Evolutionary conservation across 2,113 vertebrate genomes (phyloP).

Genomic region (Phocoena phocoena): DNA sequence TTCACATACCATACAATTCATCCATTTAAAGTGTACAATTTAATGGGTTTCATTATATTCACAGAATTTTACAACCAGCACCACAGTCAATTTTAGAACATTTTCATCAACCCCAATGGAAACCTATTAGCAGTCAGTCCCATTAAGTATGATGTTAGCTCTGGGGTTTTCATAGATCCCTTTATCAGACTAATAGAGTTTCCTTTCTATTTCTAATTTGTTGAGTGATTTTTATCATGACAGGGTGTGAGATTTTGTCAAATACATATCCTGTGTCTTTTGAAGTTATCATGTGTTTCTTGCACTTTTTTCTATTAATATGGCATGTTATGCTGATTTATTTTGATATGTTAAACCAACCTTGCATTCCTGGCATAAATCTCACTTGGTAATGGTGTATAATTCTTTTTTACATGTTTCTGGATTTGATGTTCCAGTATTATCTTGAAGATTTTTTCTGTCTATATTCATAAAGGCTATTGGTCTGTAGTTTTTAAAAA

Average conservation of each 20-base stretch:
- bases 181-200: not conserved
- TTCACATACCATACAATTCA: not conserved
- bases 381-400: not conserved
- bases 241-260: not conserved
- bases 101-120: not conserved
- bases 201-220: not conserved
- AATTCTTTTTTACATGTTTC: not conserved
- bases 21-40: not conserved
- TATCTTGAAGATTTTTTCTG: not conserved
- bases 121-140: not conserved
- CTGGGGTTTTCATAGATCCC: not conserved
- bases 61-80: not conserved
- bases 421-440: not conserved
- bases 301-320: not conserved
- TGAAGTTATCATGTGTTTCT: not conserved
- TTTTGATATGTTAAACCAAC: not conserved
- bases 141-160: not conserved
- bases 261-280: not conserved
- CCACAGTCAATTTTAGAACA: not conserved
- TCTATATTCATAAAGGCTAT: not conserved
- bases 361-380: not conserved
- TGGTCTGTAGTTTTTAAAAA: not conserved
- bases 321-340: not conserved
- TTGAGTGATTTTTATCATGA: not conserved
- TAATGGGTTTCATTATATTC: not conserved